Evolutionary conservation across 1,140 invertebrate genomes (phyloP).

Genomic region (Brachionus rubens): DNA sequence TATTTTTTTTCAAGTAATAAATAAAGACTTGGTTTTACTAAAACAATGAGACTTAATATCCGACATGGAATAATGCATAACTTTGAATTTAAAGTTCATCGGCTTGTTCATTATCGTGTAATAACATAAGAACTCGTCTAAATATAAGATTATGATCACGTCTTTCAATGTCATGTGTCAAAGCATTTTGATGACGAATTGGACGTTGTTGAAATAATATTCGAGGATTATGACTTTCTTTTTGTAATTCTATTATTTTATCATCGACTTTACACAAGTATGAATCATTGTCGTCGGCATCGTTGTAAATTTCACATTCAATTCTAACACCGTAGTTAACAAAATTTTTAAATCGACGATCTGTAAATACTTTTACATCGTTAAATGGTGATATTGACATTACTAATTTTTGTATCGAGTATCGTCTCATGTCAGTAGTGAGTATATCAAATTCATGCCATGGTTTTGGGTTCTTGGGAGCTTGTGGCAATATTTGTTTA

Average conservation of each 20-base stretch:
- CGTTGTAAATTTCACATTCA: neutral
- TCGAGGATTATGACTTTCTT: neutral
- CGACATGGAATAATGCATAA: neutral
- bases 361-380: neutral
- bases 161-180: too few relatives aligned
- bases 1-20: too few relatives aligned
- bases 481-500: neutral
- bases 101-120: too few relatives aligned
- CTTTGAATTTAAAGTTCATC: neutral
- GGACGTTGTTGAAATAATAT: neutral
- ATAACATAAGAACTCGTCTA: too few relatives aligned
- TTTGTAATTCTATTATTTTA: slow-evolving; percentile 3
- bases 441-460: slow-evolving; percentile 25
- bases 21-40: too few relatives aligned
- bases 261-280: slow-evolving; percentile 1
- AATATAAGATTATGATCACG: too few relatives aligned
- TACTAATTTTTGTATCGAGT: slow-evolving; percentile 8
- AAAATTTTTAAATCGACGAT: slow-evolving; percentile 14
- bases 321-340: slow-evolving; percentile 6
- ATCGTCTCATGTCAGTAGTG: slow-evolving; percentile 24
- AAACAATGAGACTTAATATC: too few relatives aligned
- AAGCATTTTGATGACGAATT: too few relatives aligned
- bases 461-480: neutral
- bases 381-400: neutral
- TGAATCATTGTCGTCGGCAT: neutral